Percentiles rank a stretch among this genome's conserved stretches.
Conservation (phyloP, 2,797 vertebrate genomes). For the Halcyon chelicuti region DNA sequence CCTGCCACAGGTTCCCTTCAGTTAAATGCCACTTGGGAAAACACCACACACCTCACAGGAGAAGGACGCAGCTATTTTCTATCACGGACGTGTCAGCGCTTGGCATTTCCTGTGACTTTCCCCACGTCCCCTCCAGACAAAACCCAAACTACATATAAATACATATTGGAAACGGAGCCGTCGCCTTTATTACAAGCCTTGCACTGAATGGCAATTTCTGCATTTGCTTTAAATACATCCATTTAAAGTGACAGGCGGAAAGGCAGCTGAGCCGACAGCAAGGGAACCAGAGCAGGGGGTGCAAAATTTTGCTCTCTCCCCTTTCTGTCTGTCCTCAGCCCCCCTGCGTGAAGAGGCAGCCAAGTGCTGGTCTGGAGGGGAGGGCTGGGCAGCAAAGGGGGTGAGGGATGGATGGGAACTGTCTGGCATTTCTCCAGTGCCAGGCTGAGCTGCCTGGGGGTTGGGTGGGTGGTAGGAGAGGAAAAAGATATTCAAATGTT, state of each 20-base stretch:
- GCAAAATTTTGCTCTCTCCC: neutral
- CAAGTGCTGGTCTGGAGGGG: neutral
- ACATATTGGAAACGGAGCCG: neutral
- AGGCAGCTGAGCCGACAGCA: neutral
- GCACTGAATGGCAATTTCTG: neutral
- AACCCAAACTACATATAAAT: neutral
- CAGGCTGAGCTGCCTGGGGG: neutral
- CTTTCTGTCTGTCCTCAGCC: neutral
- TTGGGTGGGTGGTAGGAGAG: neutral
- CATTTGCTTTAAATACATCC: neutral
- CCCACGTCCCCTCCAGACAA: neutral
- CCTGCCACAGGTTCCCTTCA: neutral
- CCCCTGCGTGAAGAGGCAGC: neutral
- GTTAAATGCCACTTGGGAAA: neutral
- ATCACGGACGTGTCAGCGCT: neutral
- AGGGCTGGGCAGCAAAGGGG: neutral
- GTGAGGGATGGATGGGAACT: too few species aligned
- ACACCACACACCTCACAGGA: neutral
- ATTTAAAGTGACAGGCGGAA: neutral
- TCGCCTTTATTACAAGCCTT: neutral
- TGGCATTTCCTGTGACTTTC: constrained; percentile 24
- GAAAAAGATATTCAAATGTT: constrained; percentile 13
- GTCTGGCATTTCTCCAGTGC: neutral
- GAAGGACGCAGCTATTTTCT: neutral
- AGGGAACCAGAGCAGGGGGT: neutral